phyloP scores from a whole-genome alignment of 2,113 vertebrate species.

The Daubentonia madagascariensis region DNA sequence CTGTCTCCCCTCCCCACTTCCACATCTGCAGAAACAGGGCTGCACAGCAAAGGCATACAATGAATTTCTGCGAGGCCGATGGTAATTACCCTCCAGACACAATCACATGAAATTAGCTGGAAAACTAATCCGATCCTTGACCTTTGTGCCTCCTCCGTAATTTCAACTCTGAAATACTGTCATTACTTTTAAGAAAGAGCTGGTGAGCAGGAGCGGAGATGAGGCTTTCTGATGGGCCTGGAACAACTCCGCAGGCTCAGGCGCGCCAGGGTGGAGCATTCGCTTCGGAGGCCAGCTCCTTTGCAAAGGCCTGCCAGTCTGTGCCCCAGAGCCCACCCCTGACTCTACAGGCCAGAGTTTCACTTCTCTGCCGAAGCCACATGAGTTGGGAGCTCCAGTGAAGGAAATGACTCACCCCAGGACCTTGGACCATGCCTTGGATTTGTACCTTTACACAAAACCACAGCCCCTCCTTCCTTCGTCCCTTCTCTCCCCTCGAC shows the following conservation, averaged over 20 bases:
- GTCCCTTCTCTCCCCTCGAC: neutral
- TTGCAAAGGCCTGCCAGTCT: neutral
- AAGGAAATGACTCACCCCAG: neutral
- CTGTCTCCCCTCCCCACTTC: neutral
- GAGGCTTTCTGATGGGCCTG: neutral
- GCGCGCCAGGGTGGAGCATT: too few relatives aligned
- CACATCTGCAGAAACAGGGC: neutral
- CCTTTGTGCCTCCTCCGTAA: neutral
- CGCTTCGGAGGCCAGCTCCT: neutral
- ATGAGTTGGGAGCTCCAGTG: rapidly evolving
- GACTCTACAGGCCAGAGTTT: neutral
- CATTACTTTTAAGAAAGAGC: neutral
- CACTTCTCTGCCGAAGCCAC: neutral
- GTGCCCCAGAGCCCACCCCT: neutral
- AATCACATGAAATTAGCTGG: neutral
- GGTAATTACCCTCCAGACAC: neutral
- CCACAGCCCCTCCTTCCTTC: neutral
- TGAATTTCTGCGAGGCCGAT: neutral
- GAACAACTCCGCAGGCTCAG: neutral
- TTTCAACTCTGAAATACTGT: neutral
- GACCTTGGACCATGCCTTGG: neutral
- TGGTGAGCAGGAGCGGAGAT: neutral
- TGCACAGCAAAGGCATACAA: neutral
- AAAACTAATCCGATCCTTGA: neutral
- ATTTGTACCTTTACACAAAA: neutral